Evolutionary conservation across 2,888 invertebrate species (phyloP).

Genomic region (Hymenopus coronatus): DNA sequence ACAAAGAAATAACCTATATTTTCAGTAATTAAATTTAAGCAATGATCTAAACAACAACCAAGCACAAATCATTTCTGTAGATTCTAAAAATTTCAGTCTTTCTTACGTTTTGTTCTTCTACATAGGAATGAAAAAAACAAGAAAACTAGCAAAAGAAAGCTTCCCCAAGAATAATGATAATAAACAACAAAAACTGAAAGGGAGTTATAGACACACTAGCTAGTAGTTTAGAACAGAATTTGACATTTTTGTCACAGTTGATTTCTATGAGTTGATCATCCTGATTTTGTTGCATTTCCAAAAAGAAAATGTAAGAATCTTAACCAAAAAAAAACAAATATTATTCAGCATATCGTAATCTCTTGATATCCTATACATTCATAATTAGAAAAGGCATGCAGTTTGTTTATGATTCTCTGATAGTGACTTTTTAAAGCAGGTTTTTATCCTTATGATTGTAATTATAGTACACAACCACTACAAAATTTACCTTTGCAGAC

Average conservation of each 20-base stretch:
- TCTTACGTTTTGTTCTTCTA: not conserved
- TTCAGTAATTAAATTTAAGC: too few relatives aligned
- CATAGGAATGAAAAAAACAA: not conserved
- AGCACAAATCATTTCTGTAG: not conserved
- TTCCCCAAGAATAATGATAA: not conserved
- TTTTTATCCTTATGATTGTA: too few relatives aligned
- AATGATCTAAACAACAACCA: too few relatives aligned
- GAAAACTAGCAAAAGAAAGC: not conserved
- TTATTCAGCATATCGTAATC: not conserved
- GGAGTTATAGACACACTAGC: not conserved
- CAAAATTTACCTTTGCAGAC: too few relatives aligned
- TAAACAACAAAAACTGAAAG: not conserved
- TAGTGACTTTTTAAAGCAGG: not conserved
- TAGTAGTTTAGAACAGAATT: not conserved
- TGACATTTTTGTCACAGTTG: not conserved
- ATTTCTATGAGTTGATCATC: not conserved
- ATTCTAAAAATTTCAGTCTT: not conserved
- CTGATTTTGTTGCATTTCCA: not conserved
- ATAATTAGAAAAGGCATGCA: constrained; percentile 7
- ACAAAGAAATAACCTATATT: too few relatives aligned
- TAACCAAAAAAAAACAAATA: not conserved
- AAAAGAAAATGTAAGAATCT: not conserved
- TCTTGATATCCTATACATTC: not conserved
- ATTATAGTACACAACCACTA: too few relatives aligned
- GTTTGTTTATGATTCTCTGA: not conserved